These are phyloP conservation scores for Orthonychiurus folsomi DNA, from an alignment of 2,888 invertebrate genomes.

Conservation along the genomic window DNA sequence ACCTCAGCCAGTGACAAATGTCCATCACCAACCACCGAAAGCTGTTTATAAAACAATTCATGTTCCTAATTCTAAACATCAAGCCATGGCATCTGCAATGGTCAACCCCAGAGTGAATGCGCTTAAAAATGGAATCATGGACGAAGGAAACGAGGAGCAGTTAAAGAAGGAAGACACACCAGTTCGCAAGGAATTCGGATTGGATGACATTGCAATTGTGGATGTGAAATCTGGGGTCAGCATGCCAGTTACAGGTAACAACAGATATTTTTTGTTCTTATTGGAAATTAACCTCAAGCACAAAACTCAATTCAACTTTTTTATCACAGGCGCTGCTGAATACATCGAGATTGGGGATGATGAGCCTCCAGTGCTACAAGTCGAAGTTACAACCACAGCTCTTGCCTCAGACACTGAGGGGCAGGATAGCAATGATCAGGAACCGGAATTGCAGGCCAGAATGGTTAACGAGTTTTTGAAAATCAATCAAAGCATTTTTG, in stretches of 20 bases:
- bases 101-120: too few relatives aligned
- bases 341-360: background rate
- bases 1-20: too few relatives aligned
- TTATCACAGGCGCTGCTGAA: background rate
- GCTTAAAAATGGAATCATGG: too few relatives aligned
- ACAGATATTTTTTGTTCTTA: conserved; percentile 1
- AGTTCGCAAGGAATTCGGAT: background rate
- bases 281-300: background rate
- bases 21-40: too few relatives aligned
- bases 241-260: background rate
- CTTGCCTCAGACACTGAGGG: background rate
- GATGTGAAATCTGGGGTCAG: background rate
- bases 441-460: background rate
- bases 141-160: too few relatives aligned
- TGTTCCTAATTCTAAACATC: too few relatives aligned
- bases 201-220: background rate
- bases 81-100: background rate
- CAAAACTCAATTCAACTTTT: background rate
- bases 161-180: too few relatives aligned
- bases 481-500: background rate
- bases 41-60: too few relatives aligned
- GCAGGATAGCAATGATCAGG: background rate
- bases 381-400: background rate
- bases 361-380: background rate
- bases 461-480: background rate